Evolutionary conservation across 2,888 invertebrate species (phyloP).

Genomic region (Agonum fuliginosum): DNA sequence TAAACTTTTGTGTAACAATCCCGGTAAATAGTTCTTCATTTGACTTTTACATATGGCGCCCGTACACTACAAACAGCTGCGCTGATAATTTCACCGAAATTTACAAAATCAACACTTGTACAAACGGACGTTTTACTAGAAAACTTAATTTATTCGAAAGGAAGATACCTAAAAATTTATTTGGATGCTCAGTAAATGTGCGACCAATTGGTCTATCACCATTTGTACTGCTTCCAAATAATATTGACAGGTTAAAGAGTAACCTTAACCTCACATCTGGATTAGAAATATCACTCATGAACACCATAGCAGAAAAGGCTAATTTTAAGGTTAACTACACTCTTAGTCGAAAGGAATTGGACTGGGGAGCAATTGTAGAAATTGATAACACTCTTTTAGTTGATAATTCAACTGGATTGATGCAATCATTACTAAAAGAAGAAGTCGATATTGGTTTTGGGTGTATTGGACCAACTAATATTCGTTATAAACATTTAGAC

Average conservation of each 20-base stretch:
- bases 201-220: slow-evolving; percentile 68
- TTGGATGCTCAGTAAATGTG: slow-evolving; percentile 67
- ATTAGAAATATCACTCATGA: slow-evolving; percentile 66
- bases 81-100: slow-evolving; percentile 62
- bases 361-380: slow-evolving; percentile 64
- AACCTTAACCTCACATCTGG: slow-evolving; percentile 62
- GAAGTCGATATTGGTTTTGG: slow-evolving; percentile 68
- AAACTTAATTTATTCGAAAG: slow-evolving; percentile 62
- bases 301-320: slow-evolving; percentile 65
- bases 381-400: slow-evolving; percentile 62
- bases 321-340: slow-evolving; percentile 66
- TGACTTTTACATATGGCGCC: slow-evolving; percentile 66
- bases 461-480: slow-evolving; percentile 66
- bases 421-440: slow-evolving; percentile 65
- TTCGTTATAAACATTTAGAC: slow-evolving; percentile 66
- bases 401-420: slow-evolving; percentile 64
- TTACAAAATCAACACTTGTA: slow-evolving; percentile 63
- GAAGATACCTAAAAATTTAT: slow-evolving; percentile 67
- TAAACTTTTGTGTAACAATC: background rate
- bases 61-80: slow-evolving; percentile 65
- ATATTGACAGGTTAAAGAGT: slow-evolving; percentile 50
- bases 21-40: slow-evolving; percentile 60
- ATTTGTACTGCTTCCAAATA: slow-evolving; percentile 65
- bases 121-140: slow-evolving; percentile 22
- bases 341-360: slow-evolving; percentile 61